Base-by-base conservation (phyloP, 2,113 vertebrate genomes). In the Pipra filicauda region DNA sequence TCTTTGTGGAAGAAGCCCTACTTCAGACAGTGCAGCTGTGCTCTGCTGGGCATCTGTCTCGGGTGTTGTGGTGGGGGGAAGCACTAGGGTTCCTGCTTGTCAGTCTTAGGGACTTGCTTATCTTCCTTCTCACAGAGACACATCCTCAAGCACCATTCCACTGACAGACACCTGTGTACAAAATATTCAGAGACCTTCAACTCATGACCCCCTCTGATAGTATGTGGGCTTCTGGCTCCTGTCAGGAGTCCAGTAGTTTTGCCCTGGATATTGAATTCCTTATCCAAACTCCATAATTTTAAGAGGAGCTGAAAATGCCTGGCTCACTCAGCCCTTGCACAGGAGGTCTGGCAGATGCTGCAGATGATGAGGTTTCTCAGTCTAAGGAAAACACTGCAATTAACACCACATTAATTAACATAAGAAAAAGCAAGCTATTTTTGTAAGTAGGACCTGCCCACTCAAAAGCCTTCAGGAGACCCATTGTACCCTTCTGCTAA, bases 361-460 rank as follows among this genome's bases (percentile, higher is more conserved):
- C 64, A 69, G 24, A 88, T 95, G 13, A 77, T 70, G 85, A 90
- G 17, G 37, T 61, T 95, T 95, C 84, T 95, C 39, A 85, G 80
- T 87, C 65, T 65, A 61, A 92, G 48, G 70, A 78, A 93, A 92
- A 91, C 12, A 79, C 33, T 72, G 89, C 44, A 93, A 94, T 95
- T 95, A 96, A 75, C 70, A 75, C 52, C 86, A 92, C 73, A 79
- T 89, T 94, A 95, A 96, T 95, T 95, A 85, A 78, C 15, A 67
- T 48, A 69, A 78, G 65, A 74, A 92, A 86, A 77, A 67, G 49
- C 33, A 80, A 84, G 57, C 75, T 93, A 67, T 89, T 95, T 95
- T 94, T 77, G 73, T 70, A 95, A 85, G 62, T 44, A 78, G 46
- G 27, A 2, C 49, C 74, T 82, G 57, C 70, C 66, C n/a, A 57